Evolutionary conservation across 2,888 invertebrate species (phyloP).

Genomic region (Parelbella ahira): DNA sequence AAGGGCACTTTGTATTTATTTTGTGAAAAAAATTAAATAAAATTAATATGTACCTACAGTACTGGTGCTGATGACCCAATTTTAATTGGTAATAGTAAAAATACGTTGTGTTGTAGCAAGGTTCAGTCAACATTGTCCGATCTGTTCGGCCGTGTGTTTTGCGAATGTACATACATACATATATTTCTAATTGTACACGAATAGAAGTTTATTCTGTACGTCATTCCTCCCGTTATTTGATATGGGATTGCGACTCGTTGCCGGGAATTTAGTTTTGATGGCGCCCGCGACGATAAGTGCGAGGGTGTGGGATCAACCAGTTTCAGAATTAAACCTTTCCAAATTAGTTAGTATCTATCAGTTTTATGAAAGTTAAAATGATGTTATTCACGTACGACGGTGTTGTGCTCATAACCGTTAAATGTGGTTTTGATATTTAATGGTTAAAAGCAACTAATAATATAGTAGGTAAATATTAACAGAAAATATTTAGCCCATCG

Average conservation of each 20-base stretch:
- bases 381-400: too few species aligned
- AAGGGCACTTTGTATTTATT: too few species aligned
- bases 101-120: too few species aligned
- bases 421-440: too few species aligned
- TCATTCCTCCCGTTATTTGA: conserved; percentile 69
- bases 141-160: conserved; percentile 37
- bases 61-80: neutral
- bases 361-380: conserved; percentile 2
- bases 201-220: conserved; percentile 58
- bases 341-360: conserved; percentile 9
- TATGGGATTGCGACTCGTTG: conserved; percentile 63
- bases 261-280: conserved; percentile 67
- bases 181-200: too few species aligned
- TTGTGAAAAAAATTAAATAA: too few species aligned
- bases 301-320: conserved; percentile 44
- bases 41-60: too few species aligned
- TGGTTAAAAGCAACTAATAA: too few species aligned
- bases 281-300: conserved; percentile 51
- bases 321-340: conserved; percentile 31
- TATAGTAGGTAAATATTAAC: too few species aligned
- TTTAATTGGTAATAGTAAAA: neutral
- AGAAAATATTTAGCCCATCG: too few species aligned
- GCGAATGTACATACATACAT: neutral
- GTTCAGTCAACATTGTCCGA: too few species aligned
- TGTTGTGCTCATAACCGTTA: too few species aligned